Evolutionary conservation across 2,797 vertebrate species (phyloP), one percentile per base, ranked within the genome.

Genomic region (Chelon auratus): DNA sequence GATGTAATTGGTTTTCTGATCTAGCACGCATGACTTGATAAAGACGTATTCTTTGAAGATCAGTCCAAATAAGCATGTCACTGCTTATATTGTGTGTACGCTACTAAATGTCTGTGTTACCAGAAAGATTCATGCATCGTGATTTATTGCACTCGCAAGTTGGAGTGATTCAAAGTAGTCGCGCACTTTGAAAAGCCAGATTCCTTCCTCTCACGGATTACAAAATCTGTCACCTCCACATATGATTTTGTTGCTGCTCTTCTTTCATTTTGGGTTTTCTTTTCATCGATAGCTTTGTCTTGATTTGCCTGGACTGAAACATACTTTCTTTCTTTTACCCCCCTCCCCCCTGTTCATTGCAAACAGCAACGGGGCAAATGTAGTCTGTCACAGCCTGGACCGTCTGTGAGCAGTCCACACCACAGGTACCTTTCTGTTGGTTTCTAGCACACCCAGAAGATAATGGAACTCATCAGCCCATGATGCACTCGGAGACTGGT

Each of bases 401-500:
- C 96, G 93, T 96, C 96, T 96, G 96, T 95, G 96, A 97, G 93
- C 96, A 96, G 95, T 94, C 95, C 95, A 93, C 96, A 94, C 86
- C 96, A 95, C 97, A 98, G 97, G 97, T 99, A 99, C 97, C 95
- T 96, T 94, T 97, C 96, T 98, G 96, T 96, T 97, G 96, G 96
- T 97, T 97, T 97, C 95, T 96, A 96, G 97, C 96, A 94, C 89
- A 76, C 84, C 85, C 93, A 95, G 96, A 97, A 96, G 97, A 98
- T 98, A 95, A 97, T 98, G 94, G 94, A 97, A 97, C 94, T 94
- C 93, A 94, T 70, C 80, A 50, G 78, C 83, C 91, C 88, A 71
- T 93, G 92, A 91, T 85, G 88, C 92, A 70, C 80, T 62, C 39
- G 77, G 80, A 87, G 63, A 77, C 71, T 47, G 3, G 71, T 75